These are phyloP conservation scores for Calosoma granatense DNA, from an alignment of 1,140 invertebrate species.

Conservation along the genomic window DNA sequence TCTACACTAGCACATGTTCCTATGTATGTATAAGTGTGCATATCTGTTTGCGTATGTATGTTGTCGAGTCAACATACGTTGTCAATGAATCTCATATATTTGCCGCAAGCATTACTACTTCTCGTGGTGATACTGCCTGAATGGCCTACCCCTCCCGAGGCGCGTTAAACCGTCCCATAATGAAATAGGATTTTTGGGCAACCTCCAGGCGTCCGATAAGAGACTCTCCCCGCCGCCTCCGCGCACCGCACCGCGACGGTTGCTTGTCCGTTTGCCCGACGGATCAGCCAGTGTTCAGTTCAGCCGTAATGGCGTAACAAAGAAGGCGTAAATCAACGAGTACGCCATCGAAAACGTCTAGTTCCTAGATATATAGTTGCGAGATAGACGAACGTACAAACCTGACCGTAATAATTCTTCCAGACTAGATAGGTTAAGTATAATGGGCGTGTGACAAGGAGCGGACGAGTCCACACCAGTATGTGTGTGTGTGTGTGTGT, in stretches of 20 bases:
- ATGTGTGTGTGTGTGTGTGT: background rate
- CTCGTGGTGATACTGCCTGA: too few relatives aligned
- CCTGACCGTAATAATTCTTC: slow-evolving; percentile 8
- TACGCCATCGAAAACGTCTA: background rate
- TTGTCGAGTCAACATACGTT: too few relatives aligned
- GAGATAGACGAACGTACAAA: slow-evolving; percentile 6
- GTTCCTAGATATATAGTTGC: slow-evolving; percentile 9
- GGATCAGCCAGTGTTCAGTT: background rate
- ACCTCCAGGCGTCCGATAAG: background rate
- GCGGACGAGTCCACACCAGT: background rate
- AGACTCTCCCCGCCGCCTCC: background rate
- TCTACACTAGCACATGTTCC: too few relatives aligned
- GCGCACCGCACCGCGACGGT: background rate
- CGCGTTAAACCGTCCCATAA: too few relatives aligned
- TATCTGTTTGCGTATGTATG: too few relatives aligned
- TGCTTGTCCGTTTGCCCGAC: background rate
- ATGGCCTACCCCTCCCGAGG: too few relatives aligned
- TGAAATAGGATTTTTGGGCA: slow-evolving; percentile 3
- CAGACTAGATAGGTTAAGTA: slow-evolving; percentile 2
- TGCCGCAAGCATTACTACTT: too few relatives aligned
- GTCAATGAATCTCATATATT: too few relatives aligned
- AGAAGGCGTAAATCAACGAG: slow-evolving; percentile 3
- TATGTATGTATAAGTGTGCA: too few relatives aligned
- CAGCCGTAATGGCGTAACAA: slow-evolving; percentile 5
- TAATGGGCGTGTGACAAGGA: slow-evolving; percentile 6